phyloP scores from a whole-genome alignment of 2,113 vertebrate genomes.

The Nyctibius bracteatus region DNA sequence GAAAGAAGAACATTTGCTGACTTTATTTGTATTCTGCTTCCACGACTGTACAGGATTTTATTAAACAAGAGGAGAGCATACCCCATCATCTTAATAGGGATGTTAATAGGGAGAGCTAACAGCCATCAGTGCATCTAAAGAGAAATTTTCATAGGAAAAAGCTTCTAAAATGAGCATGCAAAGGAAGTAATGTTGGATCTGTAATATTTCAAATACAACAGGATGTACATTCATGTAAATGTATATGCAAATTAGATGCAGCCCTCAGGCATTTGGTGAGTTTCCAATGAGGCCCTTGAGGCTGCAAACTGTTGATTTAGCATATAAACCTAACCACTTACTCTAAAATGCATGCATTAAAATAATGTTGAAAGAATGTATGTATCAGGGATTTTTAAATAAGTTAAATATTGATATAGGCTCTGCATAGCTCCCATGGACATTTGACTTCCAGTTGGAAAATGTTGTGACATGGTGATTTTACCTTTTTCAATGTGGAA shows the following conservation, averaged over 20 bases:
- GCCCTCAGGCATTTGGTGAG: slow-evolving; percentile 28
- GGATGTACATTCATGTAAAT: slow-evolving; percentile 15
- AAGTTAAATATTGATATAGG: background rate
- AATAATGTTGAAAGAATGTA: background rate
- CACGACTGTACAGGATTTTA: background rate
- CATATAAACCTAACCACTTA: background rate
- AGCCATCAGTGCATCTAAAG: background rate
- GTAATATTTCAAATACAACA: slow-evolving; percentile 7
- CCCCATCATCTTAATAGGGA: background rate
- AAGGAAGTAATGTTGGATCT: background rate
- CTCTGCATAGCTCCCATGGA: background rate
- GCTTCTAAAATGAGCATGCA: background rate
- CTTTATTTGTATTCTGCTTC: background rate
- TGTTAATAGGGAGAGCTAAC: background rate
- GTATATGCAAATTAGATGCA: background rate
- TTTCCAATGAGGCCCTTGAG: background rate
- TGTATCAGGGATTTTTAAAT: background rate
- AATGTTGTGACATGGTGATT: background rate
- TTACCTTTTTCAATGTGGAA: background rate
- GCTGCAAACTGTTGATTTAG: slow-evolving; percentile 20
- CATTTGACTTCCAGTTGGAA: background rate
- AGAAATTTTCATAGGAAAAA: background rate
- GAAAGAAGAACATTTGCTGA: background rate
- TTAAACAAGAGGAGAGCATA: background rate
- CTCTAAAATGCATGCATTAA: background rate